phyloP scores from a whole-genome alignment of 2,797 vertebrate genomes.

The Tenualosa thibaudeaui region DNA sequence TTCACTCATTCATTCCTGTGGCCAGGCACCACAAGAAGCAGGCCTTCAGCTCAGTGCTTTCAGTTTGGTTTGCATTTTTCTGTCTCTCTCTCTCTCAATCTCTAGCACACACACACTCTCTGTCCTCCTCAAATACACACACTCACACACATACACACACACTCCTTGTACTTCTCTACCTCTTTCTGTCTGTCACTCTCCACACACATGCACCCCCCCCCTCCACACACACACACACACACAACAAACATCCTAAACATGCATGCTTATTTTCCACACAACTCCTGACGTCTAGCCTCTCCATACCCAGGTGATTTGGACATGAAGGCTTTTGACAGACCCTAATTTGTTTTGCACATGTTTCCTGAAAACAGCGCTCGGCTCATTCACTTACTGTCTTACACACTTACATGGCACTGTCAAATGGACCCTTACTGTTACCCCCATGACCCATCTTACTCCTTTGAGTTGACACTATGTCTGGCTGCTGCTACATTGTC shows the following conservation, averaged over 20 bases:
- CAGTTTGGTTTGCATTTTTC: conserved; percentile 18
- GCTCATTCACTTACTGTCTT: background rate
- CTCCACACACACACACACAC: background rate
- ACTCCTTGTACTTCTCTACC: too few relatives aligned
- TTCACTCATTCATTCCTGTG: conserved; percentile 14
- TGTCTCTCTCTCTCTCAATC: background rate
- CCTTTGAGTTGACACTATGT: too few relatives aligned
- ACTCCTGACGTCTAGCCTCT: background rate
- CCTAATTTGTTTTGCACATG: conserved; percentile 13
- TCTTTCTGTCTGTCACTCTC: background rate
- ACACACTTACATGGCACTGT: too few relatives aligned
- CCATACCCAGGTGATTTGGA: conserved; percentile 1
- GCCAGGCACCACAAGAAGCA: conserved; percentile 21
- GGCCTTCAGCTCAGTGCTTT: background rate
- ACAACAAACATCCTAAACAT: background rate
- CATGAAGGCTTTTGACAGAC: background rate
- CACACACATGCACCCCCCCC: background rate
- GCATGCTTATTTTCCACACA: conserved; percentile 17
- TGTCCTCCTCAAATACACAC: background rate
- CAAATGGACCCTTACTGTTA: too few relatives aligned
- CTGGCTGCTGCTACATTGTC: too few relatives aligned
- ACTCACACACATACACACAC: background rate
- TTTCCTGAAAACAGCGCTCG: background rate
- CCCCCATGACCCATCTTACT: too few relatives aligned
- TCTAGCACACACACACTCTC: background rate